Conservation (phyloP, 2,888 invertebrate genomes). For the Cyaniris semiargus region DNA sequence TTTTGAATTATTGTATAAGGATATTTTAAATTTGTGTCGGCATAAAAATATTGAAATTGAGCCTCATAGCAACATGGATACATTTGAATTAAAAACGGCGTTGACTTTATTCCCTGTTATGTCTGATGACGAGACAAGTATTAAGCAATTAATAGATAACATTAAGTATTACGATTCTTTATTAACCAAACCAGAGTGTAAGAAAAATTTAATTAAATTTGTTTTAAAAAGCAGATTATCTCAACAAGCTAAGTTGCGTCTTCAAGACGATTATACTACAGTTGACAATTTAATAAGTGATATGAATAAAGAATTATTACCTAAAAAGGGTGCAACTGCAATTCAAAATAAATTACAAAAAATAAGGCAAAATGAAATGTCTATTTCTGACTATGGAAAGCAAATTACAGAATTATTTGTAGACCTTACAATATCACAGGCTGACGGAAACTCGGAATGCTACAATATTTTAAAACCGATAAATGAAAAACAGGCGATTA, state of each 20-base stretch:
- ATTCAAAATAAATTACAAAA: conserved; percentile 15
- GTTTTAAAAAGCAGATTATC: too few species aligned
- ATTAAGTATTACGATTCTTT: too few species aligned
- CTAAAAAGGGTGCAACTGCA: not conserved
- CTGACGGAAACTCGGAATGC: too few species aligned
- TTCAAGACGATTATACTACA: too few species aligned
- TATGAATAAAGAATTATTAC: too few species aligned
- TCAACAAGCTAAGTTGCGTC: too few species aligned
- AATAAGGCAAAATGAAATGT: conserved; percentile 22
- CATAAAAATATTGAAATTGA: conserved; percentile 1
- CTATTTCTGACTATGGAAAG: conserved; percentile 18
- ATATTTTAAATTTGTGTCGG: not conserved
- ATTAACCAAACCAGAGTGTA: too few species aligned
- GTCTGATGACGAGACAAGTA: not conserved
- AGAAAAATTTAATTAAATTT: too few species aligned
- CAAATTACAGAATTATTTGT: conserved; percentile 26
- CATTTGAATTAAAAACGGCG: not conserved
- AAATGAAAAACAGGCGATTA: conserved; percentile 20
- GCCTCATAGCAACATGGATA: conserved; percentile 14
- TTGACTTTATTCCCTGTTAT: conserved; percentile 20
- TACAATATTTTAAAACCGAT: conserved; percentile 27
- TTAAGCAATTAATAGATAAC: conserved; percentile 18
- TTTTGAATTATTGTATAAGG: not conserved
- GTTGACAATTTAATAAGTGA: too few species aligned
- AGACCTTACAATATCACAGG: conserved; percentile 4